These are phyloP conservation scores for Rachycentron canadum DNA, from an alignment of 2,797 vertebrate species.

Conservation along the genomic window DNA sequence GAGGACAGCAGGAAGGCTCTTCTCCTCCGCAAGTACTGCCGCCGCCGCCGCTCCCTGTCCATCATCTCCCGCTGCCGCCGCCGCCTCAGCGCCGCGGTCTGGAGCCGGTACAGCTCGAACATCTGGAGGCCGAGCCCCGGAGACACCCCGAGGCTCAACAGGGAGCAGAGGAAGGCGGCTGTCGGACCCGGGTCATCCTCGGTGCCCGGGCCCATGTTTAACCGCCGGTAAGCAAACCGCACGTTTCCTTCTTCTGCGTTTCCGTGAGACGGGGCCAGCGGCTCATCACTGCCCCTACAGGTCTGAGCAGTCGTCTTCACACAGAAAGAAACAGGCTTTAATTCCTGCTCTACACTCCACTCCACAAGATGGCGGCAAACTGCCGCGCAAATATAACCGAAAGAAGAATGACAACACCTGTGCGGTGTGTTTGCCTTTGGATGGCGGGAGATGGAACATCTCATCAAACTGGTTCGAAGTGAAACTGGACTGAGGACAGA, in stretches of 20 bases:
- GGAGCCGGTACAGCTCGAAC: conserved; percentile 35
- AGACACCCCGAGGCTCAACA: background rate
- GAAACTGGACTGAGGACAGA: no score
- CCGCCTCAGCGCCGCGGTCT: conserved; percentile 31
- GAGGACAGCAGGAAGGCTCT: conserved; percentile 61
- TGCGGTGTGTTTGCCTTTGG: no score
- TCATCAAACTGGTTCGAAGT: no score
- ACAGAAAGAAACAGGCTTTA: no score
- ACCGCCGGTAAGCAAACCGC: conserved; percentile 12
- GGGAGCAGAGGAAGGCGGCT: background rate
- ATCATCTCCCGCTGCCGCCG: conserved; percentile 43
- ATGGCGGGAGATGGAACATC: no score
- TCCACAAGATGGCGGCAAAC: no score
- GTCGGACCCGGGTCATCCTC: background rate
- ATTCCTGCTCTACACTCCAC: no score
- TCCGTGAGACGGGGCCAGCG: no score
- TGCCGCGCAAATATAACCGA: no score
- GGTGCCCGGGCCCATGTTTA: conserved; percentile 13
- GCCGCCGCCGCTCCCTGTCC: conserved; percentile 43
- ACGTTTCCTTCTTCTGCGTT: background rate
- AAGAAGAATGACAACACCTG: no score
- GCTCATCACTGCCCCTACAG: no score
- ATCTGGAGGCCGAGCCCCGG: conserved; percentile 3
- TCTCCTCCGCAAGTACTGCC: conserved; percentile 59
- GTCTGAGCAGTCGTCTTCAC: no score